Evolutionary conservation across 2,797 vertebrate species (phyloP).

Genomic region (Crocodylus rhombifer): DNA sequence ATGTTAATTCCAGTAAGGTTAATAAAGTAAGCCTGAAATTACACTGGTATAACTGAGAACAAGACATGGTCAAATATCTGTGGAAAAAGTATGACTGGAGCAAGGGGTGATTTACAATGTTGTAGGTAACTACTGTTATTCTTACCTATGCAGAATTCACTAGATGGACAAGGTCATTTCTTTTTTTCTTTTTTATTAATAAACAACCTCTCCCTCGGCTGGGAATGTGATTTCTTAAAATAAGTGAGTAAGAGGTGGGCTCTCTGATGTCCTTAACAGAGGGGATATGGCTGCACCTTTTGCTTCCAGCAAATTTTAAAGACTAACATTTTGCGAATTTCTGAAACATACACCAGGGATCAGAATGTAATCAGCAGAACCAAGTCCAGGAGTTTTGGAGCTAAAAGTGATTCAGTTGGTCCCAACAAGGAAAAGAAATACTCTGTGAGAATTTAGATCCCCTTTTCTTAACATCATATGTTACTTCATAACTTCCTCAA

Average conservation of each 20-base stretch:
- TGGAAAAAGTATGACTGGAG: background rate
- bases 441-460: background rate
- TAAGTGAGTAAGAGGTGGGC: background rate
- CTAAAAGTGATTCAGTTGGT: too few species aligned
- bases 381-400: background rate
- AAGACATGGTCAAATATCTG: background rate
- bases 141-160: background rate
- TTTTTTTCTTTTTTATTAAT: background rate
- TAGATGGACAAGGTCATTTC: background rate
- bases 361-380: background rate
- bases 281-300: background rate
- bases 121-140: background rate
- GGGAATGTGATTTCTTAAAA: background rate
- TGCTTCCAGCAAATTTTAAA: background rate
- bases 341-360: background rate
- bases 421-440: background rate
- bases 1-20: background rate
- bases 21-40: background rate
- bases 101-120: background rate
- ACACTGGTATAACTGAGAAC: background rate
- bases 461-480: background rate
- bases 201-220: background rate
- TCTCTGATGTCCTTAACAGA: background rate
- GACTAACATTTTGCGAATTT: background rate
- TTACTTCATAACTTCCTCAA: background rate